Percentiles rank a stretch among this genome's conserved stretches.
These are phyloP conservation scores for Gymnoscopelus braueri DNA, from an alignment of 2,797 vertebrate genomes.

Conservation along the genomic window DNA sequence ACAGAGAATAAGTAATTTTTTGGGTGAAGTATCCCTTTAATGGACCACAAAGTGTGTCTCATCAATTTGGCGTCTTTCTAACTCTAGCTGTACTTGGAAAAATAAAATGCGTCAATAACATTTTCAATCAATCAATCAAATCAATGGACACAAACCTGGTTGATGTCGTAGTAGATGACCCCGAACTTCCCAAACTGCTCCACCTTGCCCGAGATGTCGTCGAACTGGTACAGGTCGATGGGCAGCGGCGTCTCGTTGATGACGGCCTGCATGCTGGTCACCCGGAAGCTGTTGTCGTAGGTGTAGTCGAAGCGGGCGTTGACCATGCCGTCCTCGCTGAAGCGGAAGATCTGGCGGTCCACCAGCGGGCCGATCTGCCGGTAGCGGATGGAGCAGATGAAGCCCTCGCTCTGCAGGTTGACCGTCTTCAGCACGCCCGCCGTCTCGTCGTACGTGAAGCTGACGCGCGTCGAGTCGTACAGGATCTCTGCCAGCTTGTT, in stretches of 20 bases:
- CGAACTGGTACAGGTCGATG: conserved; percentile 99
- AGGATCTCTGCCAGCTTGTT: conserved; percentile 96
- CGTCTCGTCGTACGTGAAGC: conserved; percentile 97
- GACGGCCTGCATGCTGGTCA: conserved; percentile 99
- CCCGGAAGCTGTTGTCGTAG: conserved; percentile 98
- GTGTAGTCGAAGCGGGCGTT: conserved; percentile 99
- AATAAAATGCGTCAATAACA: no score
- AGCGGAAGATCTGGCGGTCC: conserved; percentile 98
- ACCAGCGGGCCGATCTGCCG: conserved; percentile 95
- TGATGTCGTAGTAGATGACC: conserved; percentile 98
- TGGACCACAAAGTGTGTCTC: no score
- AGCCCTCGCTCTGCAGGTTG: conserved; percentile 97
- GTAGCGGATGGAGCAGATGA: conserved; percentile 98
- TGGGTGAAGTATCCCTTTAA: no score
- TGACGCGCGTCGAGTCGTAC: conserved; percentile 96
- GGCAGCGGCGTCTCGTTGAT: conserved; percentile 98
- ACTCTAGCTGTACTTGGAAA: no score
- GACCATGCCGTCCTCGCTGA: conserved; percentile 98
- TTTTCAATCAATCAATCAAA: no score
- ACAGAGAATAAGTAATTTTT: no score
- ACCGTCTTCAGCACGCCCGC: conserved; percentile 97
- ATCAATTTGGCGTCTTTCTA: no score
- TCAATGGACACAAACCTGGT: conserved; percentile 72
- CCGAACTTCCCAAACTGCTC: conserved; percentile 99
- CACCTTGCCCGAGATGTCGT: conserved; percentile 97